Base-by-base conservation (phyloP, 1,140 invertebrate genomes). In the Triops longicaudatus region DNA sequence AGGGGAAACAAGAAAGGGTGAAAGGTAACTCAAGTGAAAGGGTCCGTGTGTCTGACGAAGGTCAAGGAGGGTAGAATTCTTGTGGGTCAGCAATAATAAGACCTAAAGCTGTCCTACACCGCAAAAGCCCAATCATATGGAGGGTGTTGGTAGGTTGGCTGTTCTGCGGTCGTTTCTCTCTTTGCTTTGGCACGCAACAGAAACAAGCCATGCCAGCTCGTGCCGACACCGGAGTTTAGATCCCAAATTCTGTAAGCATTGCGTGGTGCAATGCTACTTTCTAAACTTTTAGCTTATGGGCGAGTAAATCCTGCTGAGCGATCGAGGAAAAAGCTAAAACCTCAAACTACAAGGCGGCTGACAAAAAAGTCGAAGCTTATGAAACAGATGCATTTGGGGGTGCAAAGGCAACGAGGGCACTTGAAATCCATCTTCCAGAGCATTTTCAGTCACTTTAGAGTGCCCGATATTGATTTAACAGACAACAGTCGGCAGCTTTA, bases 161-260 rank as follows among this genome's bases (percentile, higher is more conserved):
- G 50, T 63, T 63, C 22, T 63, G n/a, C 50, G 50, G 50, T 63
- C 50, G 50, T 63, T 63, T 63, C 50, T 63, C 50, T 63, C 50
- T 63, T 63, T 63, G 50, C 50, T 63, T 17, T 63, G 50, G 14
- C 50, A 63, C 50, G 50, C 50, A 63, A 63, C 17, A 22, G 14
- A 63, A 63, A 63, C 50, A 63, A 63, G 22, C n/a, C 50, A 63
- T 63, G 50, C 22, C 50, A 63, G 9, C 50, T 63, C 50, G 22
- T 22, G 50, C 50, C 50, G 50, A 17, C 17, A 22, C 50, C 50
- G 17, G 50, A 63, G 50, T 63, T 63, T 22, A 22, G 50, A 63
- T 12, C 22, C 50, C 50, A 63, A 63, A 63, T 63, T 63, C 50
- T 63, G 14, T 7, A 22, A 22, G 22, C 50, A 6, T 63, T 63